Evolutionary conservation across 2,888 invertebrate species (phyloP).

Genomic region (Belgica antarctica): DNA sequence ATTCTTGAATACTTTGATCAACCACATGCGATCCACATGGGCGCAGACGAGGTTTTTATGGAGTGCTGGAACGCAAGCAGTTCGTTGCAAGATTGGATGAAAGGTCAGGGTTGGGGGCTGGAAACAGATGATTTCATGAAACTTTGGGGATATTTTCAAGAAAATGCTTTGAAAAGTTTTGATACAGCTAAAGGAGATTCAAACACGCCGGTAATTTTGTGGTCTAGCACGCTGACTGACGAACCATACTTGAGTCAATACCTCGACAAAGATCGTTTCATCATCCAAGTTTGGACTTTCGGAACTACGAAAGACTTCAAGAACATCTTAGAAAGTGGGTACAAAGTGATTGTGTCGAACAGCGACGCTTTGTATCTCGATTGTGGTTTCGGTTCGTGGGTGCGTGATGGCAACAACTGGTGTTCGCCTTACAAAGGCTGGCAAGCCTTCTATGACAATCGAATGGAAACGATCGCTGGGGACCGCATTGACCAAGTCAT

Average conservation of each 20-base stretch:
- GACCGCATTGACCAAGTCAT: slow-evolving; percentile 55
- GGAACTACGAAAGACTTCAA: slow-evolving; percentile 64
- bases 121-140: slow-evolving; percentile 62
- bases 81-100: slow-evolving; percentile 69
- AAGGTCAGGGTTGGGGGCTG: slow-evolving; percentile 62
- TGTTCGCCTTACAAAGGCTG: slow-evolving; percentile 87
- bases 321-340: slow-evolving; percentile 69
- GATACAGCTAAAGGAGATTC: slow-evolving; percentile 51
- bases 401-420: slow-evolving; percentile 79
- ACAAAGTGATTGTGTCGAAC: slow-evolving; percentile 76
- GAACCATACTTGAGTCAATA: slow-evolving; percentile 63
- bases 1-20: slow-evolving; percentile 59
- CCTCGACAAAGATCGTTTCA: slow-evolving; percentile 71
- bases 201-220: slow-evolving; percentile 66
- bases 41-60: slow-evolving; percentile 72
- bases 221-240: slow-evolving; percentile 79
- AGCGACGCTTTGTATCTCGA: slow-evolving; percentile 84
- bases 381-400: slow-evolving; percentile 83
- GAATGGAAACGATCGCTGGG: slow-evolving; percentile 60
- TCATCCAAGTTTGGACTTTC: slow-evolving; percentile 80
- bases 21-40: slow-evolving; percentile 83
- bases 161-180: slow-evolving; percentile 50
- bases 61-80: slow-evolving; percentile 75
- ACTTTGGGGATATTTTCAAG: slow-evolving; percentile 74
- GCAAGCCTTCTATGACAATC: slow-evolving; percentile 82